Percentiles rank a stretch among this genome's conserved stretches.
Conservation (phyloP, 2,888 invertebrate species). For the Idaea aversata region DNA sequence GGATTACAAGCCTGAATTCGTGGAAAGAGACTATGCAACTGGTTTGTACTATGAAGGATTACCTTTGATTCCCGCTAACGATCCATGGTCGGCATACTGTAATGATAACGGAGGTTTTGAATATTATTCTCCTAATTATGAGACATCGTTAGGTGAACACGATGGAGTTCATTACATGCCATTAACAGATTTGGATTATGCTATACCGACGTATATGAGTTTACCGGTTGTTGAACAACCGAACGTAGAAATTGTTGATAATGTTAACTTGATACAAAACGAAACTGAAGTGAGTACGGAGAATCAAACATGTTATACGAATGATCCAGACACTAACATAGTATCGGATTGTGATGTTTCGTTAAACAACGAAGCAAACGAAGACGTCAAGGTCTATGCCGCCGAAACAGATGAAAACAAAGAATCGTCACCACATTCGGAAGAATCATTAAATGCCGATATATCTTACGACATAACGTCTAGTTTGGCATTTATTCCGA, state of each 20-base stretch:
- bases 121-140: conserved; percentile 64
- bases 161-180: conserved; percentile 66
- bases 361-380: conserved; percentile 44
- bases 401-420: conserved; percentile 45
- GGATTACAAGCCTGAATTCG: conserved; percentile 65
- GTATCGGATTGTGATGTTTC: conserved; percentile 27
- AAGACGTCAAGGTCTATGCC: conserved; percentile 49
- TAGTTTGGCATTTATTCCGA: conserved; percentile 72
- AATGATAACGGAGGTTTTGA: conserved; percentile 58
- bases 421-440: conserved; percentile 60
- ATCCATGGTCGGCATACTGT: conserved; percentile 69
- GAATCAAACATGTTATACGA: conserved; percentile 30
- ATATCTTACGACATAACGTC: conserved; percentile 72
- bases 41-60: conserved; percentile 64
- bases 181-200: conserved; percentile 69
- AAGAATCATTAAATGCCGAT: conserved; percentile 69
- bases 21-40: conserved; percentile 53
- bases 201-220: conserved; percentile 69
- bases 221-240: conserved; percentile 60
- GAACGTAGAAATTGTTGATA: conserved; percentile 42
- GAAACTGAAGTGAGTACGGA: conserved; percentile 34
- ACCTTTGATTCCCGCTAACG: conserved; percentile 65
- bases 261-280: conserved; percentile 32
- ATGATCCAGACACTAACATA: conserved; percentile 24
- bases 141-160: conserved; percentile 51